phyloP scores from a whole-genome alignment of 2,888 invertebrate species.

The Drosophila bunnanda region DNA sequence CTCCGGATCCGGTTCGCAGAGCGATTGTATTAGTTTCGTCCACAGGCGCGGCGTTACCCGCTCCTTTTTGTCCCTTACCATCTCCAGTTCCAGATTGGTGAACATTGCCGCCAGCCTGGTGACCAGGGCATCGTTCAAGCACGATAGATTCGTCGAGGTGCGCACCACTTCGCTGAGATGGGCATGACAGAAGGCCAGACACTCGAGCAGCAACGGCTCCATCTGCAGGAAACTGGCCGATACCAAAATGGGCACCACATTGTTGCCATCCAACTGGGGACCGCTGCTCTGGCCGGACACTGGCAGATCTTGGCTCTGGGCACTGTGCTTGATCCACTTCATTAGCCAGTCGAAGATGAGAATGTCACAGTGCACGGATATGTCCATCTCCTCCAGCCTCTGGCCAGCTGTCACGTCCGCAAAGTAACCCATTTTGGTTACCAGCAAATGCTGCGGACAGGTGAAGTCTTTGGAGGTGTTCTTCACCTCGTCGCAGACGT shows the following conservation, averaged over 20 bases:
- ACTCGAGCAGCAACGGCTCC: constrained; percentile 94
- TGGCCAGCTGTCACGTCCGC: constrained; percentile 94
- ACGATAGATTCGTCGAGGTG: constrained; percentile 93
- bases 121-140: constrained; percentile 92
- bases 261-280: constrained; percentile 90
- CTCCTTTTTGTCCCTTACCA: constrained; percentile 93
- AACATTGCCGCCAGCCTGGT: constrained; percentile 93
- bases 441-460: constrained; percentile 93
- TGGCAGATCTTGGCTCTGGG: constrained; percentile 54
- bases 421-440: constrained; percentile 98
- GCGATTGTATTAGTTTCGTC: constrained; percentile 91
- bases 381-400: constrained; percentile 95
- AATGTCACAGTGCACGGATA: constrained; percentile 98
- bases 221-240: constrained; percentile 97
- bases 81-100: constrained; percentile 94
- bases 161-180: constrained; percentile 95
- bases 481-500: constrained; percentile 97
- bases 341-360: constrained; percentile 98
- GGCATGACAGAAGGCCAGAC: constrained; percentile 93
- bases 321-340: constrained; percentile 95
- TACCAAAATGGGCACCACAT: constrained; percentile 96
- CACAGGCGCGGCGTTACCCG: constrained; percentile 93
- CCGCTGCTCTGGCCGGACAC: constrained; percentile 57
- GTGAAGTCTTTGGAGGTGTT: constrained; percentile 94
- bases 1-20: constrained; percentile 91